Evolutionary conservation across 2,888 invertebrate species (phyloP), one percentile per base, ranked within the genome.

Genomic region (Toxonevra muliebris): DNA sequence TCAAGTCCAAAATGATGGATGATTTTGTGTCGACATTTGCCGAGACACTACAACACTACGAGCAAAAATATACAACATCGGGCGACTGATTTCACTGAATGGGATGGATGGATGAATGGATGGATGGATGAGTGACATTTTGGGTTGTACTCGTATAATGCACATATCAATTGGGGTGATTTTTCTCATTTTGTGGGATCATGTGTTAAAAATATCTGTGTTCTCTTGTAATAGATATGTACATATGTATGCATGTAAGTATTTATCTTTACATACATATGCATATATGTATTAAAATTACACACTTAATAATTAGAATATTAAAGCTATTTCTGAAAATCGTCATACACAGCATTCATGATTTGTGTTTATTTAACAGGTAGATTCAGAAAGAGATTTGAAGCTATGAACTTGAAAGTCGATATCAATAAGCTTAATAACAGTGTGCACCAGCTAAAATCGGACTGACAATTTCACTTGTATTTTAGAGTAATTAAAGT

Each of bases 1-100:
- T 85, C 85, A 85, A 84, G 81, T 82, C 83, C 79, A 79, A 79
- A 82, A 81, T 85, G 85, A 85, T 85, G 83, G 84, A 85, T 85
- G 84, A 85, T 83, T 76, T 76, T 77, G 76, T 77, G 71, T 63
- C 70, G 79, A 66, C 62, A 75, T 73, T 75, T 76, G 74, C 69
- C 69, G 73, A 73, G 70, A 73, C 75, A 71, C 64, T 30, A 30
- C 30, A 62, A 69, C 19, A 19, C 17, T 41, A 41, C 57, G 57
- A 57, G 57, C 64, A 50, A 48, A n/a, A 30, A n/a, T 63, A 57
- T 40, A 40, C 10, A 17, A 57, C 17, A 15, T 43, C 30, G 50
- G 48, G 41, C 50, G 58, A 8, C 60, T 68, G 65, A 62, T 52
- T 41, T 60, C 55, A 30, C 19, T 50, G 15, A 42, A 61, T 15